Evolutionary conservation across 2,888 invertebrate genomes (phyloP).

Genomic region (Hipparchia semele): DNA sequence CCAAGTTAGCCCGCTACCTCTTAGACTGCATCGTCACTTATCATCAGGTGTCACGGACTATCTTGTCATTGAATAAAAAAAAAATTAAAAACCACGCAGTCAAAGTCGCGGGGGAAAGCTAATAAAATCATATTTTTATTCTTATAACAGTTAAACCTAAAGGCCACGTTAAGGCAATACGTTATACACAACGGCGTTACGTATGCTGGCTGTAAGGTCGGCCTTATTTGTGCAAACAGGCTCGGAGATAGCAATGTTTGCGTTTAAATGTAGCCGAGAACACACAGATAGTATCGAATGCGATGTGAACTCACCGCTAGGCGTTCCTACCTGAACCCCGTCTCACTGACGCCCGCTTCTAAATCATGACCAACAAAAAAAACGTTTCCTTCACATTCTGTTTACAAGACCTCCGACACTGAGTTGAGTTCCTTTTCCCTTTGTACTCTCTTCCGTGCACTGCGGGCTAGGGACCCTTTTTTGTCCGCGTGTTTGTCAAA

Average conservation of each 20-base stretch:
- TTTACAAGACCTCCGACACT: slow-evolving; percentile 80
- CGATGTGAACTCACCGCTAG: slow-evolving; percentile 48
- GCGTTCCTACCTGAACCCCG: slow-evolving; percentile 66
- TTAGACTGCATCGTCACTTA: no score
- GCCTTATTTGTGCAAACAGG: slow-evolving; percentile 76
- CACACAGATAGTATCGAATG: slow-evolving; percentile 43
- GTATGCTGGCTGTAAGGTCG: slow-evolving; percentile 57
- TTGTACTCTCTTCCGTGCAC: slow-evolving; percentile 58
- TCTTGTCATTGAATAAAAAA: no score
- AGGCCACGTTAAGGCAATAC: slow-evolving; percentile 47
- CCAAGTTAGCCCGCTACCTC: no score
- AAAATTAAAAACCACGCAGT: no score
- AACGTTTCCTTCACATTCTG: slow-evolving; percentile 75
- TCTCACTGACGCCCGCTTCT: slow-evolving; percentile 58
- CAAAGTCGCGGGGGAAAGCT: no score
- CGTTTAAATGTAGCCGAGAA: slow-evolving; percentile 64
- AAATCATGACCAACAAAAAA: slow-evolving; percentile 53
- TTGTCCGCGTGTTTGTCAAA: slow-evolving; percentile 65
- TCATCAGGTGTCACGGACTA: no score
- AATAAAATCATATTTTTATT: no score
- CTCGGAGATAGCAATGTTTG: slow-evolving; percentile 70
- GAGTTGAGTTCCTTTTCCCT: slow-evolving; percentile 56
- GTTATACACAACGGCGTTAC: slow-evolving; percentile 50
- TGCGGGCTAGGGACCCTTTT: slow-evolving; percentile 67
- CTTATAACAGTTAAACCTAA: slow-evolving; percentile 5